phyloP scores from a whole-genome alignment of 2,888 invertebrate species.

The Labia minor region DNA sequence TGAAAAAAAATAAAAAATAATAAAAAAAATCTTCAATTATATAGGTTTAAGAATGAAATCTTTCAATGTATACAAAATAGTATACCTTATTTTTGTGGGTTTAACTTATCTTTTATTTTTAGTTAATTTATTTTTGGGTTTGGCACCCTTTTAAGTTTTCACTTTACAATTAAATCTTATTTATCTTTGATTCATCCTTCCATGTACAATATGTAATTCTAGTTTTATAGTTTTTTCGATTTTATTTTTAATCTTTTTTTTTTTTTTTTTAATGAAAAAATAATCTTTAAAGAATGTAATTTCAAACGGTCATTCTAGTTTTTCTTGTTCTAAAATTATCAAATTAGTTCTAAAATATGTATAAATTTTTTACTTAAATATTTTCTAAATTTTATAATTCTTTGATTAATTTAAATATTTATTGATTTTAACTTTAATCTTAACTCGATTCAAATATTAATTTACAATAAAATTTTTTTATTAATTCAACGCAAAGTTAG shows the following conservation, averaged over 20 bases:
- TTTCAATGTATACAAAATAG: neutral
- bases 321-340: neutral
- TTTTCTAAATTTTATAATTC: neutral
- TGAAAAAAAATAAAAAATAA: no score
- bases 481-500: neutral
- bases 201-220: neutral
- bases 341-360: neutral
- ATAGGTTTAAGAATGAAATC: neutral
- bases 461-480: neutral
- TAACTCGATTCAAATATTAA: neutral
- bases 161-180: neutral
- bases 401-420: neutral
- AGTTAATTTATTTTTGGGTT: conserved; percentile 5
- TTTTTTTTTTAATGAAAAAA: neutral
- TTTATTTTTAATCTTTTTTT: neutral
- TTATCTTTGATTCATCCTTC: neutral
- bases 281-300: neutral
- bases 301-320: neutral
- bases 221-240: neutral
- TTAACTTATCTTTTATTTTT: neutral
- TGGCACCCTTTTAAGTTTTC: neutral
- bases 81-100: neutral
- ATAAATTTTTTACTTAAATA: neutral
- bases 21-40: no score
- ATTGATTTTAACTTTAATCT: no score